Evolutionary conservation across 2,797 vertebrate genomes (phyloP).

Genomic region (Meriones psammophilus): DNA sequence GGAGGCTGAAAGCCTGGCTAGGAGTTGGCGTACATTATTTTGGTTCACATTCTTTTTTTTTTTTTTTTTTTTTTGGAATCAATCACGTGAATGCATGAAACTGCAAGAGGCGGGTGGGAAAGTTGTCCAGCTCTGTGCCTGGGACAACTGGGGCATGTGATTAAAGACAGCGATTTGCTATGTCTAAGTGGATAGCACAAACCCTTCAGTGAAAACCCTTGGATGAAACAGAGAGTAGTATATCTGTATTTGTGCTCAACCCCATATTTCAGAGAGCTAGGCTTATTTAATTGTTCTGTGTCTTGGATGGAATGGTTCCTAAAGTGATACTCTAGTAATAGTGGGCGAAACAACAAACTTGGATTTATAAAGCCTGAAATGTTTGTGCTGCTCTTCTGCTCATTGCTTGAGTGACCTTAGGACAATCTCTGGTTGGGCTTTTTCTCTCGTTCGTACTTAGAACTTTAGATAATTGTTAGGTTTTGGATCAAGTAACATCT

Average conservation of each 20-base stretch:
- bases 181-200: conserved; percentile 41
- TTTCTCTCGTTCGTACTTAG: not conserved
- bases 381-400: not conserved
- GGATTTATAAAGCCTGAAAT: conserved; percentile 18
- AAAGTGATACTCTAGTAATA: not conserved
- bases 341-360: not conserved
- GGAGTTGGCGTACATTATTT: not conserved
- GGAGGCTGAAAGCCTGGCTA: not conserved
- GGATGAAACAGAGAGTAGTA: conserved; percentile 46
- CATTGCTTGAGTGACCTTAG: conserved; percentile 30
- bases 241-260: conserved; percentile 63
- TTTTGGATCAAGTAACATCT: conserved; percentile 21
- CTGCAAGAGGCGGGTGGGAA: not conserved
- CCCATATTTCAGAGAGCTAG: conserved; percentile 26
- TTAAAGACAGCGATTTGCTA: conserved; percentile 37
- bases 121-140: not conserved
- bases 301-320: not conserved
- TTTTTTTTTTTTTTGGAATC: conserved; percentile 30
- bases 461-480: not conserved
- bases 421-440: conserved; percentile 6
- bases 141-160: conserved; percentile 14
- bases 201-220: conserved; percentile 59
- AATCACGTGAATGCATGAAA: not conserved
- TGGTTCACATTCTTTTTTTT: conserved; percentile 3
- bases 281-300: conserved; percentile 38